Percentiles rank a stretch among this genome's conserved stretches.
Evolutionary conservation across 2,113 vertebrate genomes (phyloP).

Genomic region (Aegotheles bennettii): DNA sequence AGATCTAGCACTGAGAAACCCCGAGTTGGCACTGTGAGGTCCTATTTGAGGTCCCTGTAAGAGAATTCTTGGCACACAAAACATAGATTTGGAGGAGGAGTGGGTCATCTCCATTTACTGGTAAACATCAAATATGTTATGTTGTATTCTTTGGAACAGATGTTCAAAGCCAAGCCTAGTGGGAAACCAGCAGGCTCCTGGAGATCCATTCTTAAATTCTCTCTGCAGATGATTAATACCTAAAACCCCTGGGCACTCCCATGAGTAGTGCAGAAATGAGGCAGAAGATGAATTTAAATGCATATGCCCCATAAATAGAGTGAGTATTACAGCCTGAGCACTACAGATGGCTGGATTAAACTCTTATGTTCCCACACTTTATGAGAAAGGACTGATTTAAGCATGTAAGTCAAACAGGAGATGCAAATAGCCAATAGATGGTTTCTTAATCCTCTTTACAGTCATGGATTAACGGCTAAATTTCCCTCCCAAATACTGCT

Average conservation of each 20-base stretch:
- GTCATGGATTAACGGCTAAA: accelerated
- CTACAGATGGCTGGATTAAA: neutral
- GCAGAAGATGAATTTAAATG: neutral
- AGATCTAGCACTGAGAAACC: neutral
- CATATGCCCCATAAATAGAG: neutral
- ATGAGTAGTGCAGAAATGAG: neutral
- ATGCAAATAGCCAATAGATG: neutral
- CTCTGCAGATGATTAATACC: neutral
- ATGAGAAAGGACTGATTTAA: neutral
- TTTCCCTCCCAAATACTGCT: neutral
- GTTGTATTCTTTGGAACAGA: neutral
- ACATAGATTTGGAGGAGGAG: neutral
- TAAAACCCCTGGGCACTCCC: neutral
- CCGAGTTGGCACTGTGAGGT: neutral
- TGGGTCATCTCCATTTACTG: neutral
- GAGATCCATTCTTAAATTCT: neutral
- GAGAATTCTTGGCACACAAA: neutral
- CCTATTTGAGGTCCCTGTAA: neutral
- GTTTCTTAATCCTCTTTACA: neutral
- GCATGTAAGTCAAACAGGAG: neutral
- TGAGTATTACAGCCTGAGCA: neutral
- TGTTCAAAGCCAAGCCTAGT: neutral
- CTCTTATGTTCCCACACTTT: neutral
- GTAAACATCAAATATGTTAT: neutral
- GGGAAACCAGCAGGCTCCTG: neutral